Evolutionary conservation across 1,140 invertebrate genomes (phyloP).

Genomic region (Saccostrea cuccullata): DNA sequence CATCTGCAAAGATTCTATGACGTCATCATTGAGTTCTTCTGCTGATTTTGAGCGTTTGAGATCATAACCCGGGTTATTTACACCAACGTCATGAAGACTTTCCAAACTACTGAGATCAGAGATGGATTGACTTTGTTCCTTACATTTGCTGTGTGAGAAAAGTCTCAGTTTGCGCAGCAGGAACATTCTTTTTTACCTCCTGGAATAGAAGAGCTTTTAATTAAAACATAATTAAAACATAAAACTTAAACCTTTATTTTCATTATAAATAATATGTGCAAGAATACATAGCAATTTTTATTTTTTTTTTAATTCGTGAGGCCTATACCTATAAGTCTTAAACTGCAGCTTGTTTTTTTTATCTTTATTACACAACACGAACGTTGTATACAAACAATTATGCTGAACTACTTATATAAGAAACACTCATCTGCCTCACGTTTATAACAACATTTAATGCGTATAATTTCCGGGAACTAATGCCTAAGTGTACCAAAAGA

Average conservation of each 20-base stretch:
- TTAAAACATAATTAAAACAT: no score
- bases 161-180: background rate
- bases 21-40: background rate
- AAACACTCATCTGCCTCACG: background rate
- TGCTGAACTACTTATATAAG: background rate
- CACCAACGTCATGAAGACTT: background rate
- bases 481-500: background rate
- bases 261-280: no score
- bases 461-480: background rate
- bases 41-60: conserved; percentile 10
- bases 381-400: background rate
- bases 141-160: conserved; percentile 23
- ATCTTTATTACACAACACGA: no score
- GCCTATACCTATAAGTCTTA: no score
- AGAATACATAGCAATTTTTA: no score
- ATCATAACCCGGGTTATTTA: background rate
- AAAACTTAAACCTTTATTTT: no score
- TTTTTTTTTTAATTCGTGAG: no score
- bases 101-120: background rate
- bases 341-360: no score
- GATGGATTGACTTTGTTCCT: conserved; percentile 2
- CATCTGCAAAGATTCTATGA: background rate
- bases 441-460: background rate
- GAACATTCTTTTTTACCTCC: conserved; percentile 12
- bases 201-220: no score